phyloP scores from a whole-genome alignment of 2,113 vertebrate species.

The Scatophagus argus region DNA sequence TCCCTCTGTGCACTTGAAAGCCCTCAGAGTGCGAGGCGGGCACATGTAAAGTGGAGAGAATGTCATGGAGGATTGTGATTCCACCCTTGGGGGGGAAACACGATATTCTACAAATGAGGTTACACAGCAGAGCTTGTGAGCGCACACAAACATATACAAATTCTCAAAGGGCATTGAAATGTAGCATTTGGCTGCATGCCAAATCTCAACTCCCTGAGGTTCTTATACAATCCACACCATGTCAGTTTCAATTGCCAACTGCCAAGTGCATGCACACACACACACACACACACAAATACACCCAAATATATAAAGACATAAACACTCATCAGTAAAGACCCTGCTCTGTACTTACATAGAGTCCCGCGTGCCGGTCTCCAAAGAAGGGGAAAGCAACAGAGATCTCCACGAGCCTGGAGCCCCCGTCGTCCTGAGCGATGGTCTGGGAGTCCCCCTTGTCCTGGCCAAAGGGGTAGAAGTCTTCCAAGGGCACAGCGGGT shows the following conservation, averaged over 20 bases:
- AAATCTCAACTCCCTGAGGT: slow-evolving; percentile 62
- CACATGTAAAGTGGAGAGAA: slow-evolving; percentile 66
- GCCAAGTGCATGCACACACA: slow-evolving; percentile 57
- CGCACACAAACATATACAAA: slow-evolving; percentile 62
- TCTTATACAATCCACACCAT: slow-evolving; percentile 70
- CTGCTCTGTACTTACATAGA: slow-evolving; percentile 91
- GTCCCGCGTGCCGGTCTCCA: slow-evolving; percentile 91
- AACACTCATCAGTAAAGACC: slow-evolving; percentile 33
- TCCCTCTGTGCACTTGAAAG: slow-evolving; percentile 34
- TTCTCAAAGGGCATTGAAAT: slow-evolving; percentile 57
- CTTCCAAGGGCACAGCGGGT: slow-evolving; percentile 87
- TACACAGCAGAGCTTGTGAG: slow-evolving; percentile 46
- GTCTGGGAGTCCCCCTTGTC: slow-evolving; percentile 87
- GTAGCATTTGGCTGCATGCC: slow-evolving; percentile 59
- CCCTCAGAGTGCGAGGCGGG: slow-evolving; percentile 19
- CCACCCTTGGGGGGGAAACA: slow-evolving; percentile 38
- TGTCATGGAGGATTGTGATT: slow-evolving; percentile 51
- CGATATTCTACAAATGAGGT: slow-evolving; percentile 62
- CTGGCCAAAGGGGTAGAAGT: slow-evolving; percentile 94
- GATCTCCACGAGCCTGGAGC: slow-evolving; percentile 92
- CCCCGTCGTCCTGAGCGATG: slow-evolving; percentile 94
- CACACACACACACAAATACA: slow-evolving; percentile 45
- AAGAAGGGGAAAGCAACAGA: slow-evolving; percentile 95
- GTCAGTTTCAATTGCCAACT: slow-evolving; percentile 64
- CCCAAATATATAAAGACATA: slow-evolving; percentile 44